phyloP scores from a whole-genome alignment of 2,113 vertebrate genomes.

The Desmodus rotundus region DNA sequence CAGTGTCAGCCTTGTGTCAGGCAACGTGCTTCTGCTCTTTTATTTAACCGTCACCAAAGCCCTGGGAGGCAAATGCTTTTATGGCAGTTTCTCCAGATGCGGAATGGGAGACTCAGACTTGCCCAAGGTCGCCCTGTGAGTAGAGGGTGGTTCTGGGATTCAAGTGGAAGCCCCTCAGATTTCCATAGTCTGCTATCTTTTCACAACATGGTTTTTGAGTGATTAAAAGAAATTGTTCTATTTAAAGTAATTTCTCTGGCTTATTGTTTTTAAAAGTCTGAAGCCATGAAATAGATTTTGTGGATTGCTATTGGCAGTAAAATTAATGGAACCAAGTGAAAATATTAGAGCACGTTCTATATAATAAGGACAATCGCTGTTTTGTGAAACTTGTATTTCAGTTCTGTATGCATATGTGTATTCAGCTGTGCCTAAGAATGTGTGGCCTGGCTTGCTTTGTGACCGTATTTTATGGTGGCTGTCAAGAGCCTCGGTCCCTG shows the following conservation, averaged over 20 bases:
- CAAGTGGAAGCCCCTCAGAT: background rate
- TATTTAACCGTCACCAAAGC: background rate
- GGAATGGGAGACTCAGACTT: background rate
- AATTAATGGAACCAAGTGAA: background rate
- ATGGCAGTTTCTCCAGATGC: background rate
- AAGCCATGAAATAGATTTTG: conserved; percentile 3
- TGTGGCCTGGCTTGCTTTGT: background rate
- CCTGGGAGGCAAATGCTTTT: background rate
- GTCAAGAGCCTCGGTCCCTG: background rate
- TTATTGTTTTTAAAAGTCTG: conserved; percentile 7
- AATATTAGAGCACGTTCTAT: background rate
- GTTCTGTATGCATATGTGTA: background rate
- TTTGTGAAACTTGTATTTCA: background rate
- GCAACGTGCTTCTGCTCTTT: background rate
- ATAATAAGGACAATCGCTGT: background rate
- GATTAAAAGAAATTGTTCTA: background rate
- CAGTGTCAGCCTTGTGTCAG: background rate
- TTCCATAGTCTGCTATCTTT: background rate
- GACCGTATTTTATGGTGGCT: too few species aligned
- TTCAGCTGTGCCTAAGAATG: background rate
- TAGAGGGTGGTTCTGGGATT: background rate
- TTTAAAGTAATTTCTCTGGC: background rate
- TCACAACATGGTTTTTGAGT: background rate
- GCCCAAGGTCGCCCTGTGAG: background rate
- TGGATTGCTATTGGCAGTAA: background rate